Base-by-base conservation (phyloP, 2,797 vertebrate species). In the Sarcoramphus papa region DNA sequence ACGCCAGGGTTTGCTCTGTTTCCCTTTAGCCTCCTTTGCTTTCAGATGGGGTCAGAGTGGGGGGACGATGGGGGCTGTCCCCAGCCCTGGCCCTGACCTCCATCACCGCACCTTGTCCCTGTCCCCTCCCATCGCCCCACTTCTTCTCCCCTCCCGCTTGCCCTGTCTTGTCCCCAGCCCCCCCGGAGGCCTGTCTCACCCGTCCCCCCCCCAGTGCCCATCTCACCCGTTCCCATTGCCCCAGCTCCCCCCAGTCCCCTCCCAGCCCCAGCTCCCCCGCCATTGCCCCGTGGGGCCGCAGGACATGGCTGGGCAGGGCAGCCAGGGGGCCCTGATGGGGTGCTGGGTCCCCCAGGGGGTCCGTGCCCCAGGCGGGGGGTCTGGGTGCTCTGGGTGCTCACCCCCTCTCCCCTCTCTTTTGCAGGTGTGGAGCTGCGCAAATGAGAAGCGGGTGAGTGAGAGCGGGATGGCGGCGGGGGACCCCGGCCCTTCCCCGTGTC, bases 371-470 rank as follows among this genome's bases (percentile, higher is more conserved):
- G 28, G 37, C 0, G 0, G 45, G 23, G 45, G 27, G 41, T 70
- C 10, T 6, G 24, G 48, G 57, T 2, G 70, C 40, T 65, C 31
- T 21, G 14, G 28, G 57, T 19, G 35, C 82, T 95, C 85, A 90
- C 31, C 28, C 54, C 45, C 16, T 84, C 57, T 93, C 83, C 94
- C 64, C 41, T 95, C 84, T 95, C 78, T 75, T 94, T 94, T 37
- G 81, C 95, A 97, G 96, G 95, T 93, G 91, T 1, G 12, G 92
- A 95, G 64, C 93, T 85, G 93, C 15, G 56, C 96, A 94, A 97
- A 94, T 96, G 95, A 95, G 91, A 96, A 96, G 84, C 48, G 3
- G 93, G 96, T 97, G 81, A 96, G 95, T 73, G 35, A 27, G 19
- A 89, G 45, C 2, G 4, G 79, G 54, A 40, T 10, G 57, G 65